Base-by-base conservation (phyloP, 2,113 vertebrate genomes). In the Clarias macrocephalus region DNA sequence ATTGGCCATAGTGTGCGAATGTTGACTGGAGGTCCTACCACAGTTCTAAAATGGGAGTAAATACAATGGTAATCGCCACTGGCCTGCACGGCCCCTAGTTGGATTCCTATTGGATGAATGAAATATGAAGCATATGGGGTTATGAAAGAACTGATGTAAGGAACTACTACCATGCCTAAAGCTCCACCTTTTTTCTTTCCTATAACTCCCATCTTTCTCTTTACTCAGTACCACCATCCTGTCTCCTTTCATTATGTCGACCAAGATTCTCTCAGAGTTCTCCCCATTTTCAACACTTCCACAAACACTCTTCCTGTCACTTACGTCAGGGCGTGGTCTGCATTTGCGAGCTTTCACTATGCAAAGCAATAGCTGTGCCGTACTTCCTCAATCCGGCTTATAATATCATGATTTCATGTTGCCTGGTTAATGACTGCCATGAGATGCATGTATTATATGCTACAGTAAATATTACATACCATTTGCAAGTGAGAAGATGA, bases 371-470 rank as follows among this genome's bases (percentile, higher is more conserved):
- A 82, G 82, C 23, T 30, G 42, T 60, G 28, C 23, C 21, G 6
- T 28, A 62, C 37, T 82, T 86, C 85, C 84, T 79, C 25, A 85
- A 37, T 77, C 19, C 3, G 37, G 76, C 30, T 82, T 59, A 52
- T 82, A 82, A 82, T n/a, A 25, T 42, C 65, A 65, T 82, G 23
- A 48, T 23, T 21, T 65, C 28, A 33, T 19, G 76, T 33, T 37
- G 48, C 28, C 5, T 77, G 48, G 5, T 21, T 73, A n/a, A 23
- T 48, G 21, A 23, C 8, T 75, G 72, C 12, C 48, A 12, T 13
- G 54, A 30, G n/a, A 30, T 28, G 75, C 37, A 21, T 42, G 6
- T 42, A 37, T 37, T 37, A 37, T 37, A 37, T 37, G 33, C 33
- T 37, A 37, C 33, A 37, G 33, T 37, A 37, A 37, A 37, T 37